Conservation (phyloP, 1,140 invertebrate genomes). For the Drosophila baimaii region DNA sequence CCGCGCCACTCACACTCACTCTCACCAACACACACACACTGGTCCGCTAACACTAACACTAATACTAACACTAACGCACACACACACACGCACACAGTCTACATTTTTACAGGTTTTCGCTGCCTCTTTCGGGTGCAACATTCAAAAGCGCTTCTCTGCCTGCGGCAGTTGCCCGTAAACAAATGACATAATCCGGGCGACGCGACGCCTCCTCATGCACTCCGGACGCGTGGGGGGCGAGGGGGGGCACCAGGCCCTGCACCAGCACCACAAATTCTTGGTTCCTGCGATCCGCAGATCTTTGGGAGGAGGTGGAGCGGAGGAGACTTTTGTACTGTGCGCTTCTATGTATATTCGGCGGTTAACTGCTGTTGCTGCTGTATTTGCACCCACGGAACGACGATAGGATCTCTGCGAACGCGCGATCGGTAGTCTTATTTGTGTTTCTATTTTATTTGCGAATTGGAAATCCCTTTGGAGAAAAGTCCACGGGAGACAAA, state of each 20-base stretch:
- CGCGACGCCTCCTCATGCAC: conserved; percentile 47
- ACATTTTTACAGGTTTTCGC: conserved; percentile 79
- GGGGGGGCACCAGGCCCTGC: conserved; percentile 20
- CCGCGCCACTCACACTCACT: conserved; percentile 54
- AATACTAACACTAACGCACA: conserved; percentile 32
- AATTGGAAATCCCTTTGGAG: conserved; percentile 45
- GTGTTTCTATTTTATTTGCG: conserved; percentile 29
- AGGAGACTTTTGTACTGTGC: conserved; percentile 3
- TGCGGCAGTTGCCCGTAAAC: conserved; percentile 72
- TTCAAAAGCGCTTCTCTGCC: conserved; percentile 61
- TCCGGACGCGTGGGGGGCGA: conserved; percentile 14
- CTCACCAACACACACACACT: conserved; percentile 30
- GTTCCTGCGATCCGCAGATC: conserved; percentile 18
- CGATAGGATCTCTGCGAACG: not conserved
- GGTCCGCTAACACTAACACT: conserved; percentile 47
- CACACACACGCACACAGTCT: conserved; percentile 63
- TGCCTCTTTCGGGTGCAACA: conserved; percentile 68
- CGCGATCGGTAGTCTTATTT: conserved; percentile 13
- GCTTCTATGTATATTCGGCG: not conserved
- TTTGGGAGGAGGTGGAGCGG: conserved; percentile 10
- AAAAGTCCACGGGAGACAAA: conserved; percentile 40
- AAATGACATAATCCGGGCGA: conserved; percentile 80
- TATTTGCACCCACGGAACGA: conserved; percentile 4
- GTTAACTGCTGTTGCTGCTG: not conserved
- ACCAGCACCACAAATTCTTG: conserved; percentile 6